These are phyloP conservation scores for Hirudo medicinalis DNA, from an alignment of 1,140 invertebrate species.

Conservation along the genomic window DNA sequence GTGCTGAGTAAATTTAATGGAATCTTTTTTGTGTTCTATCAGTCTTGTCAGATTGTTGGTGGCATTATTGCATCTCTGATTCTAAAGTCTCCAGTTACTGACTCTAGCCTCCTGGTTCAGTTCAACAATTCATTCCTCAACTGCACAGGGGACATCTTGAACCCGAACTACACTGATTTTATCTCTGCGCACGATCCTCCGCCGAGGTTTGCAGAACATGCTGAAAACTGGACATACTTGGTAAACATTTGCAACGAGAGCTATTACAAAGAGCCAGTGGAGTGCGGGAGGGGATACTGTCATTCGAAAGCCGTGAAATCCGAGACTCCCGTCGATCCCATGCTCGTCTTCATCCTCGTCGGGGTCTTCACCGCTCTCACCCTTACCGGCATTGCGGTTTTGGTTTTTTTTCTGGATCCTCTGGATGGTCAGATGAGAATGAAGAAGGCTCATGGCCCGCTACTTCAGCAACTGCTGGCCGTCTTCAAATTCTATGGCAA, in stretches of 20 bases:
- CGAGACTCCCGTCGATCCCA: conserved; percentile 17
- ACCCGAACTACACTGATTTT: not conserved
- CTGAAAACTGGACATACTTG: not conserved
- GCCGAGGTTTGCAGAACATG: not conserved
- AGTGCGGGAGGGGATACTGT: conserved; percentile 8
- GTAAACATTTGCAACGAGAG: not conserved
- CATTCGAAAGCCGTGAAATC: conserved; percentile 8
- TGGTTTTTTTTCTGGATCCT: conserved; percentile 28
- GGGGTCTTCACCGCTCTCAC: conserved; percentile 28
- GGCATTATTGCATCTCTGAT: conserved; percentile 31
- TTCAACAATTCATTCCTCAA: conserved; percentile 16
- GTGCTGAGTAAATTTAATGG: conserved; percentile 32
- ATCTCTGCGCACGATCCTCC: not conserved
- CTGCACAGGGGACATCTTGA: conserved; percentile 9
- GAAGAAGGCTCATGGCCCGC: conserved; percentile 20
- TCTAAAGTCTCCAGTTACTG: conserved; percentile 22
- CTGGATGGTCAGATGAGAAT: conserved; percentile 25
- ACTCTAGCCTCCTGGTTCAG: conserved; percentile 18
- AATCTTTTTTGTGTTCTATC: conserved; percentile 32
- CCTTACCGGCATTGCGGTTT: conserved; percentile 27
- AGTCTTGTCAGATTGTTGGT: conserved; percentile 29
- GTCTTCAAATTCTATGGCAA: conserved; percentile 27
- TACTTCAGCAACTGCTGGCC: conserved; percentile 25
- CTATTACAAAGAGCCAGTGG: not conserved
- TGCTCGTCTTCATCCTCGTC: conserved; percentile 28